Evolutionary conservation across 1,140 invertebrate species (phyloP).

Genomic region (Thaumetopoea pityocampa): DNA sequence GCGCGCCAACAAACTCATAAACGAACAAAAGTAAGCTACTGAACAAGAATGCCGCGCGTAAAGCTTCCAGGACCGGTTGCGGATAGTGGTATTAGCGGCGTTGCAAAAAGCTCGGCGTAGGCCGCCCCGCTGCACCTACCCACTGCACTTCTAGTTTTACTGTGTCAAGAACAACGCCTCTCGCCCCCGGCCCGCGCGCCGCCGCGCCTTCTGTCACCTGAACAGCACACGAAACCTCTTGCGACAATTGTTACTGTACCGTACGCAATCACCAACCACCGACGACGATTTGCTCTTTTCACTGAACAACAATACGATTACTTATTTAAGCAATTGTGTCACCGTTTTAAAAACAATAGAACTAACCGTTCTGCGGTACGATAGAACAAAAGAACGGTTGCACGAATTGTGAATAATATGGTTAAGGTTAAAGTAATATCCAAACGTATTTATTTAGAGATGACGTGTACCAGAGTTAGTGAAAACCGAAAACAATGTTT

Average conservation of each 20-base stretch:
- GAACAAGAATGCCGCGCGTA: slow-evolving; percentile 30
- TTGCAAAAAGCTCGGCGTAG: slow-evolving; percentile 69
- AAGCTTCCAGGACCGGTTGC: slow-evolving; percentile 37
- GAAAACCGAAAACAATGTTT: slow-evolving; percentile 40
- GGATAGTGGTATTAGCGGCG: slow-evolving; percentile 43
- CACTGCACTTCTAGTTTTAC: slow-evolving; percentile 75
- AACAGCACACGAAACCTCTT: slow-evolving; percentile 21
- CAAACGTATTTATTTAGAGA: slow-evolving; percentile 26
- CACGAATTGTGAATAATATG: not conserved
- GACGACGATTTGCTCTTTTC: slow-evolving; percentile 18
- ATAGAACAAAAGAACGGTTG: slow-evolving; percentile 1
- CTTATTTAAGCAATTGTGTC: slow-evolving; percentile 20
- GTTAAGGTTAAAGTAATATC: slow-evolving; percentile 9
- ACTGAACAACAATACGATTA: slow-evolving; percentile 23
- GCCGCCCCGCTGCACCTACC: slow-evolving; percentile 69
- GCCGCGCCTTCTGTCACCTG: slow-evolving; percentile 50
- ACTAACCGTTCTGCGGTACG: slow-evolving; percentile 4
- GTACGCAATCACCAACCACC: slow-evolving; percentile 14
- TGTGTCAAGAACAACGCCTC: slow-evolving; percentile 74
- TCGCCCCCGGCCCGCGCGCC: slow-evolving; percentile 45
- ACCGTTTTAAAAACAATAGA: slow-evolving; percentile 24
- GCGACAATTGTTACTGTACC: slow-evolving; percentile 20
- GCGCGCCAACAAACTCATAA: too few relatives aligned
- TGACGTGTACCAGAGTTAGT: slow-evolving; percentile 38
- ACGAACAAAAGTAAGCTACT: slow-evolving; percentile 4